Conservation (phyloP, 2,113 vertebrate genomes). For the Heterocephalus glaber region DNA sequence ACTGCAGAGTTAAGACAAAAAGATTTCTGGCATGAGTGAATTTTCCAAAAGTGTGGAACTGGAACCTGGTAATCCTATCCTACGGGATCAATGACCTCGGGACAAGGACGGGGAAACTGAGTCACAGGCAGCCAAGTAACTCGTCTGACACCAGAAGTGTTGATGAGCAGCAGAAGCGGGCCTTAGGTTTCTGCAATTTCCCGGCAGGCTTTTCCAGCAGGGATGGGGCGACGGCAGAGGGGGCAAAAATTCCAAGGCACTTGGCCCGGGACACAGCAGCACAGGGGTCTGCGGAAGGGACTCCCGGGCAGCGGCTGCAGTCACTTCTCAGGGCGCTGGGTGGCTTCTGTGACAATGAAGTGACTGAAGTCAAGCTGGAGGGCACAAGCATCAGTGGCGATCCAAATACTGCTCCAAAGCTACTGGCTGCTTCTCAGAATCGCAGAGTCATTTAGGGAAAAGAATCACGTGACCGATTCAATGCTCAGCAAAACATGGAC, state of each 20-base stretch:
- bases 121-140: neutral
- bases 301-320: neutral
- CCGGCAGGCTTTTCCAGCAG: neutral
- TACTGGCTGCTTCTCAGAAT: neutral
- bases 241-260: neutral
- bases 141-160: neutral
- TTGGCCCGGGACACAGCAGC: conserved; percentile 8
- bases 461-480: neutral
- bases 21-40: neutral
- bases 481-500: neutral
- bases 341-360: neutral
- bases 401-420: neutral
- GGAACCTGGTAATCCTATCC: neutral
- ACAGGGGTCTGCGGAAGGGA: neutral
- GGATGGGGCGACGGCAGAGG: neutral
- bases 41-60: neutral
- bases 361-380: neutral
- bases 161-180: neutral
- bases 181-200: conserved; percentile 36
- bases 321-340: neutral
- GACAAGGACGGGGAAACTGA: conserved; percentile 49
- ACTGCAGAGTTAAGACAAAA: neutral
- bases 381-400: neutral
- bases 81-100: neutral
- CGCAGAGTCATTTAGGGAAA: neutral